Percentiles rank a stretch among this genome's conserved stretches.
phyloP scores from a whole-genome alignment of 2,888 invertebrate species.

The Dynastes hyllus region DNA sequence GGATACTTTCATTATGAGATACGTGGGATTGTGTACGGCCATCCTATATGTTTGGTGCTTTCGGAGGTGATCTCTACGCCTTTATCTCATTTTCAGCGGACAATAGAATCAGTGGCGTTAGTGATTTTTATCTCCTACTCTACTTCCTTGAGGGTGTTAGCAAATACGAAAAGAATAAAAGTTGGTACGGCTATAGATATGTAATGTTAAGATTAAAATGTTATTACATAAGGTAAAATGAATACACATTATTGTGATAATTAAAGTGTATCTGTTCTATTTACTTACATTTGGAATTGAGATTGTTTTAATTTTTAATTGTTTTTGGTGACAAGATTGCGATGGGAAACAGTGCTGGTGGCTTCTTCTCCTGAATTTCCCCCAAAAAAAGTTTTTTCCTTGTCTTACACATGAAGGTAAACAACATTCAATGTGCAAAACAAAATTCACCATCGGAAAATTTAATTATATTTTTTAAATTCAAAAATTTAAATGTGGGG shows the following conservation, averaged over 20 bases:
- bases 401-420: no score
- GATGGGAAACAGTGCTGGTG: no score
- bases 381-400: no score
- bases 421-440: no score
- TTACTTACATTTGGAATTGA: no score
- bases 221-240: not conserved
- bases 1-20: slow-evolving; percentile 31
- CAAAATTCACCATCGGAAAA: no score
- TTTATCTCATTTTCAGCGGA: slow-evolving; percentile 36
- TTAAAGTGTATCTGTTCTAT: no score
- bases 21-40: slow-evolving; percentile 20
- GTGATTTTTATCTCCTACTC: slow-evolving; percentile 23
- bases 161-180: slow-evolving; percentile 10
- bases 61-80: slow-evolving; percentile 6
- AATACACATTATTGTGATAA: not conserved
- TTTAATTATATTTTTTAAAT: no score
- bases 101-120: slow-evolving; percentile 19
- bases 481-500: no score
- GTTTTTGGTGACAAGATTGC: no score
- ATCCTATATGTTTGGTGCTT: slow-evolving; percentile 17
- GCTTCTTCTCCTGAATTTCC: no score
- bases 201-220: not conserved
- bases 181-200: not conserved
- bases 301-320: no score
- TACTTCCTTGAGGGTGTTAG: not conserved